Conservation (phyloP, 1,140 invertebrate genomes). For the Paraescarpia echinospica region DNA sequence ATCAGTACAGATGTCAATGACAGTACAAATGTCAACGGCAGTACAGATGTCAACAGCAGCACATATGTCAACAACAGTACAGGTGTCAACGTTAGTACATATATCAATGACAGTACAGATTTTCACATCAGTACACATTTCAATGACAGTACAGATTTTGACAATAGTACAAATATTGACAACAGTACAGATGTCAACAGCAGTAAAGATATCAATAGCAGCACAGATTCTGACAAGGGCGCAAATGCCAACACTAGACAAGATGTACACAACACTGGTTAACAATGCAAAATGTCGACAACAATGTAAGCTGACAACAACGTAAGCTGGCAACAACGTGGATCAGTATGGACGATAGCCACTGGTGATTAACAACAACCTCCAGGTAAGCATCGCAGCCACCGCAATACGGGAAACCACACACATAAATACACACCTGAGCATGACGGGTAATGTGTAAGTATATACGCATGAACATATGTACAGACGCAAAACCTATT, state of each 20-base stretch:
- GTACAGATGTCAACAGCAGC: too few relatives aligned
- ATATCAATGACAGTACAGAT: background rate
- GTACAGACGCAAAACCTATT: conserved; percentile 14
- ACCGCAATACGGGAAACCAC: background rate
- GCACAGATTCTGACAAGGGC: background rate
- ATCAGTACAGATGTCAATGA: background rate
- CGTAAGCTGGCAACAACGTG: background rate
- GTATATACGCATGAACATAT: conserved; percentile 17
- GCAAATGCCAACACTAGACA: too few relatives aligned
- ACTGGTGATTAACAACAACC: background rate
- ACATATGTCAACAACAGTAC: background rate
- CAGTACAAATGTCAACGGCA: too few relatives aligned
- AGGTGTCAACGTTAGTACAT: background rate
- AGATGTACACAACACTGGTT: too few relatives aligned
- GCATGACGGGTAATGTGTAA: conserved; percentile 10
- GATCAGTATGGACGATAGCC: background rate
- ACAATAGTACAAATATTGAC: background rate
- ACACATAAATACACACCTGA: background rate
- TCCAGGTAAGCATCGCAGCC: background rate
- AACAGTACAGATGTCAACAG: background rate
- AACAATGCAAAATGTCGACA: too few relatives aligned
- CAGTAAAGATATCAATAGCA: background rate
- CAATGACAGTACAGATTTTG: background rate
- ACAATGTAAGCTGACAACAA: background rate
- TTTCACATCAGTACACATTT: background rate